phyloP scores from a whole-genome alignment of 2,888 invertebrate species.

The Lottia gigantea region DNA sequence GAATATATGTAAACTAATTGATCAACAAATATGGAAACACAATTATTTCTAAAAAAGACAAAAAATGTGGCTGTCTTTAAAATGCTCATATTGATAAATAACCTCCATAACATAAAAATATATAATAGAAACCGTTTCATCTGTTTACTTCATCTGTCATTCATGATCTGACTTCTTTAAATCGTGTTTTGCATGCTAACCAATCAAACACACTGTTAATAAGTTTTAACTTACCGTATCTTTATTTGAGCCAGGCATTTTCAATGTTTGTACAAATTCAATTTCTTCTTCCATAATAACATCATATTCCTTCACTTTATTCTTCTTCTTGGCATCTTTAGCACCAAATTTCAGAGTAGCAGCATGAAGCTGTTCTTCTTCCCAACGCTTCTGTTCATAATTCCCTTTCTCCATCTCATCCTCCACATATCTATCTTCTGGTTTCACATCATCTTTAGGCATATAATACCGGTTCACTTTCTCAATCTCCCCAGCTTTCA shows the following conservation, averaged over 20 bases:
- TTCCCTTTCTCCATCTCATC: constrained; percentile 82
- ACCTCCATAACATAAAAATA: no score
- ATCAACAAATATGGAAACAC: no score
- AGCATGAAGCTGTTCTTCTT: constrained; percentile 93
- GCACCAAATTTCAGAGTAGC: constrained; percentile 94
- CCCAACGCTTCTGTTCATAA: constrained; percentile 87
- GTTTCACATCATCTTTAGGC: constrained; percentile 78
- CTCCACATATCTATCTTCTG: constrained; percentile 64
- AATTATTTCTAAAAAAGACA: no score
- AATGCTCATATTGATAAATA: no score
- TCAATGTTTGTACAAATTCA: constrained; percentile 87
- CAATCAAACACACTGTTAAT: no score
- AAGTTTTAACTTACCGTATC: constrained; percentile 49
- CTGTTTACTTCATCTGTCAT: no score
- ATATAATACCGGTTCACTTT: constrained; percentile 93
- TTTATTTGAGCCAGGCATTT: constrained; percentile 70
- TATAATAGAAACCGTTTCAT: no score
- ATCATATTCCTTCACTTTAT: constrained; percentile 81
- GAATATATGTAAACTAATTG: no score
- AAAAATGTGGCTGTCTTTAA: no score
- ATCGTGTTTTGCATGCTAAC: no score
- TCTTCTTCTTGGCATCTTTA: constrained; percentile 77
- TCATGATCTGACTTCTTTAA: no score
- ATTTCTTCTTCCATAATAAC: constrained; percentile 95
- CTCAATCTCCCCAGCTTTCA: constrained; percentile 91